Base-by-base conservation (phyloP, 1,140 invertebrate species). In the Eubasilissa regina region DNA sequence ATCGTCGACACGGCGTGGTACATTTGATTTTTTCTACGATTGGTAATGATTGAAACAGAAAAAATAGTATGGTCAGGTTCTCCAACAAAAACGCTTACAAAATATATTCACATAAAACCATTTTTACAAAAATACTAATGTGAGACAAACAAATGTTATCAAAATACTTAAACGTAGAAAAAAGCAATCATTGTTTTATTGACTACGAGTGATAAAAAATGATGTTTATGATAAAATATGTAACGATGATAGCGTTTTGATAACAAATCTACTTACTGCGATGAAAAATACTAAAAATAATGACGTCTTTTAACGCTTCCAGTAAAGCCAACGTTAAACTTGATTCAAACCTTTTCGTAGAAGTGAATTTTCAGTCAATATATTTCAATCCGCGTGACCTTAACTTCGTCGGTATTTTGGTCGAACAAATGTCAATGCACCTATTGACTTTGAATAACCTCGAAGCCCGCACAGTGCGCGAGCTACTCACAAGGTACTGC, bases 1-100 rank as follows among this genome's bases (percentile, higher is more conserved):
- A 97, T 95, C 86, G 95, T 95, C 80, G 95, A 96, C 85, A 97
- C 95, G 86, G 95, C 95, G 91, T 96, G 94, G 92, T 96, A 96
- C 94, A 97, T 96, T 93, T 94, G 93, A 91, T 94, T 93, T 91
- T 93, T 93, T 92, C 92, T 93, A 81, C 58, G 77, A 72, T 81
- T 75, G 81, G 77, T 78, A 78, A 79, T 51, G 79, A 75, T 78
- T 81, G 79, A 77, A 81, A 83, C 78, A 84, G 77, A 80, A 80
- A 83, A 82, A 82, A 78, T 35, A 35, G 6, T 35, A 35, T 35
- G 25, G 25, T 35, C 25, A 35, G 25, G 25, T 35, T 35, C 25
- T 35, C 25, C 25, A 35, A 35, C 25, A 35, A 35, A 35, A 35
- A 35, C 25, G 17, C 6, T 35, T 35, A 35, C 25, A 35, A 35